Base-by-base conservation (phyloP, 2,113 vertebrate species). In the Psephotus haematonotus region DNA sequence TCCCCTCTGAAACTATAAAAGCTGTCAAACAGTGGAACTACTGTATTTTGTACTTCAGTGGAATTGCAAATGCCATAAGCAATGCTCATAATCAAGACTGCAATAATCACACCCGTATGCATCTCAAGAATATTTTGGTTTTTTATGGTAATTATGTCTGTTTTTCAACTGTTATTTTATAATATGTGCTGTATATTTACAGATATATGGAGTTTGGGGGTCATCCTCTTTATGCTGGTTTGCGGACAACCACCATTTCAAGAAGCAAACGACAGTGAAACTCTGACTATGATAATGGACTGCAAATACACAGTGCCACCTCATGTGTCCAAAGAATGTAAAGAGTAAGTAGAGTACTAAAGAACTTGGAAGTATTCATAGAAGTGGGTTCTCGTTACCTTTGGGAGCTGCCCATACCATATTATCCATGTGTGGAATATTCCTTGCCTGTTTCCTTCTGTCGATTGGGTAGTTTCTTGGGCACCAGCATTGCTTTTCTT, bases 271-370 rank as follows among this genome's bases (percentile, higher is more conserved):
- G 99, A 99, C 98, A 99, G 99, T 17, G 99, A 99, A 97, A 99
- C 99, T 4, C 97, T 99, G 97, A 99, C 99, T 55, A 99, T 99
- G 99, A 99, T 99, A 96, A 99, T 99, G 99, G 99, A 99, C 96
- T 99, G 99, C 98, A 99, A 99, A 97, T 99, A 99, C 94, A 99
- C 99, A 1, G 99, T 99, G 59, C 99, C 99, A 13, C 92, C 98
- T 72, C 99, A 98, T 4, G 99, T 99, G 89, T 99, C 99, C 74
- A 98, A 98, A 69, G 98, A 99, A 97, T 99, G 99, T 97, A 99
- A 99, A 98, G 99, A 99, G 99, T 99, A 98, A 99, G 99, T 98
- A 87, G 53, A 76, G 37, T 12, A 25, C 37, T 82, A 18, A 70
- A 77, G 17, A 95, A 72, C 20, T 65, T 33, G 33, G 29, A 79